Base-by-base conservation (phyloP, 2,113 vertebrate species). In the Xiphophorus maculatus region DNA sequence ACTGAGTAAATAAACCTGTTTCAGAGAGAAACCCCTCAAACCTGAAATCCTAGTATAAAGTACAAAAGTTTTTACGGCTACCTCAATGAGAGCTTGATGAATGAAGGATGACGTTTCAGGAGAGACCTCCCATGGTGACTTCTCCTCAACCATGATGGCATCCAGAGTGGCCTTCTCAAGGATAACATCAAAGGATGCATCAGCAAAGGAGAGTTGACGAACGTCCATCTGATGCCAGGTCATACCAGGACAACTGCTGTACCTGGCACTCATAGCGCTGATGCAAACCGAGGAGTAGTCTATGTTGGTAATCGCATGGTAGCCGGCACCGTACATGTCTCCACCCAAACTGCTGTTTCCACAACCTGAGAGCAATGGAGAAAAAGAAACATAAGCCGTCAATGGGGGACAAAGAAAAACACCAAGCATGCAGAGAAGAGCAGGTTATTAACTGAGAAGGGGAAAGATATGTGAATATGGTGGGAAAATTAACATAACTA, bases 91-190 rank as follows among this genome's bases (percentile, higher is more conserved):
- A 64, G 96, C 94, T 79, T 95, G 87, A 68, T 88, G 95, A 90
- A 98, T 88, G 0, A 94, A 88, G 2, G 81, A 63, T 0, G 90
- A 40, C 0, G 94, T 94, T 73, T 89, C 91, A 0, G 91, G 73
- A 0, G 96, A 96, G 33, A 97, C 83, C 0, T 83, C 74, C 97
- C 96, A 98, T 0, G 96, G 96, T 62, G 97, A 94, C 0, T 48
- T 95, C 82, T 97, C 96, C 15, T 94, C 96, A 85, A 96, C 96
- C 93, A 96, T 89, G 75, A 98, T 90, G 84, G 96, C 96, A 8
- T 98, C 97, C 37, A 98, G 90, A 0, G 95, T 97, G 66, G 96
- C 97, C 79, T 98, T 98, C 89, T 98, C 97, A 1, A 99, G 90
- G 40, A 98, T 93, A 22, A 96, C 94, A 0, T 98, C 95, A 0